phyloP scores from a whole-genome alignment of 2,113 vertebrate species.

The Gallinago undulata region DNA sequence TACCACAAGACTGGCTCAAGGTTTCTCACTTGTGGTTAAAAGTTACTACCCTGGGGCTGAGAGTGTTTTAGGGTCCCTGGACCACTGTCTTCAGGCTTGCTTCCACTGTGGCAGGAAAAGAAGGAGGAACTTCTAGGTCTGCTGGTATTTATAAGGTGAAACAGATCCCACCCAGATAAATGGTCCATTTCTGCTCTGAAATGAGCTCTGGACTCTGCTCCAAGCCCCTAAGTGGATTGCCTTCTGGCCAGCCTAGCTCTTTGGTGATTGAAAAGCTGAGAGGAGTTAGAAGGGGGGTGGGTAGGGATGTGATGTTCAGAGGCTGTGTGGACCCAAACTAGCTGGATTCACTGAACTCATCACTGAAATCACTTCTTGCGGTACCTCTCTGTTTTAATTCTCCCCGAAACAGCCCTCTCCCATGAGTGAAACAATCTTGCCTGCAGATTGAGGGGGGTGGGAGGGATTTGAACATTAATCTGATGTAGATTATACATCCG shows the following conservation, averaged over 20 bases:
- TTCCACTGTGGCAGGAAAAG: background rate
- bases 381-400: slow-evolving; percentile 76
- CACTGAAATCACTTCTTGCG: slow-evolving; percentile 67
- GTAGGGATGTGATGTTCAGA: slow-evolving; percentile 37
- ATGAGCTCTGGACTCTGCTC: background rate
- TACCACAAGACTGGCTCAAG: background rate
- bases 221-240: slow-evolving; percentile 66
- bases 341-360: slow-evolving; percentile 71
- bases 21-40: slow-evolving; percentile 54
- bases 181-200: background rate
- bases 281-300: slow-evolving; percentile 15
- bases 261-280: background rate
- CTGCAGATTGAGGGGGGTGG: slow-evolving; percentile 74
- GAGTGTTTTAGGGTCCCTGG: background rate
- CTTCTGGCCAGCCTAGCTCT: slow-evolving; percentile 13
- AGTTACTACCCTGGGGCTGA: background rate
- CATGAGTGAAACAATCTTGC: slow-evolving; percentile 69
- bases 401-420: slow-evolving; percentile 70
- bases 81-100: background rate
- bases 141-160: background rate
- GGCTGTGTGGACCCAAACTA: slow-evolving; percentile 61
- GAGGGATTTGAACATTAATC: slow-evolving; percentile 75
- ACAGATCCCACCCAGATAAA: slow-evolving; percentile 16
- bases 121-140: background rate
- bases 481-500: slow-evolving; percentile 77